Evolutionary conservation across 2,113 vertebrate species (phyloP), one percentile per base, ranked within the genome.

Genomic region (Capricornis sumatraensis): DNA sequence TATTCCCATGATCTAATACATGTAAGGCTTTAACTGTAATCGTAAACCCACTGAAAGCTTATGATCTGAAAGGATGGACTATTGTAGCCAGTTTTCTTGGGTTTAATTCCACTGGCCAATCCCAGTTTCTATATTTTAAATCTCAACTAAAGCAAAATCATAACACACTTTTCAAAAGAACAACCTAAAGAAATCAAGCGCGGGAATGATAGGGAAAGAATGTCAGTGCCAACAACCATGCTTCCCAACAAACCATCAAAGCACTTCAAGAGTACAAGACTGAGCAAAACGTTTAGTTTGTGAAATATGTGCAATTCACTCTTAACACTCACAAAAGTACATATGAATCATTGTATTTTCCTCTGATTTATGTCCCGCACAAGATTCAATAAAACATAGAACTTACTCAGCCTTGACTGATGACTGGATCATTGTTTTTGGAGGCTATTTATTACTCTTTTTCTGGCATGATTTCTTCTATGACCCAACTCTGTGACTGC

Each of bases 71-170:
- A 98, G 71, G 2, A 1, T 53, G 94, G 89, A 95, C 90, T 89
- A 96, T 0, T 60, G 84, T 78, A 97, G 97, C 36, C 67, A 67
- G 89, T 98, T 97, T 85, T 93, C 87, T 87, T 0, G n/a, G 81
- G 87, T 97, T 98, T 97, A 98, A 98, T 91, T 91, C 91, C 14
- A 5, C 91, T 52, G 79, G 76, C 43, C 97, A 98, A 98, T 90
- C 84, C 84, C 83, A 92, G 64, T 96, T 97, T 98, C 93, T 98
- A 36, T 90, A 89, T 96, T 93, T 97, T 93, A 97, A 97, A 79
- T 97, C 96, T 98, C 96, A 95, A 86, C 58, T 47, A 96, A 6
- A 97, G 67, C 27, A 97, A 98, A 97, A 93, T 95, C 67, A 87
- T 2, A 1, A 79, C 55, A 67, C 15, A 14, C 84, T 93, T 95